Conservation (phyloP, 2,797 vertebrate species). For the Gallinago solitaria region DNA sequence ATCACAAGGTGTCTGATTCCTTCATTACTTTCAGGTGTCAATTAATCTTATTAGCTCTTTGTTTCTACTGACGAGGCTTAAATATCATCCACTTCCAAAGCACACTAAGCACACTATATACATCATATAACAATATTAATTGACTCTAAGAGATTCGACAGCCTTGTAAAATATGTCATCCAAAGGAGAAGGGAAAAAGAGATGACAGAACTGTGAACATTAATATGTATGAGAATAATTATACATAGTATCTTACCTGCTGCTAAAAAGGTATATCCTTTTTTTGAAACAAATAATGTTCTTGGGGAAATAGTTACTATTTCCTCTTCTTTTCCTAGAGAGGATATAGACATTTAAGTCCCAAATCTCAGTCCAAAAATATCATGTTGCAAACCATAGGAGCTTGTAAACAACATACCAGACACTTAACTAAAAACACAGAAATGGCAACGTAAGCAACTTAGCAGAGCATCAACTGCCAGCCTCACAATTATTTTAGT, state of each 20-base stretch:
- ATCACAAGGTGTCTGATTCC: not conserved
- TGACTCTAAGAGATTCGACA: not conserved
- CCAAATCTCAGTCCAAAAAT: not conserved
- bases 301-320: conserved; percentile 86
- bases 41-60: not conserved
- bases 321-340: conserved; percentile 81
- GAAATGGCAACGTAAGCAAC: not conserved
- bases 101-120: not conserved
- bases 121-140: not conserved
- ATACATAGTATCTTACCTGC: conserved; percentile 79
- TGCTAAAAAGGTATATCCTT: conserved; percentile 88
- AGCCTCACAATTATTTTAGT: not conserved
- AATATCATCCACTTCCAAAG: not conserved
- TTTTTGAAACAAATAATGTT: conserved; percentile 82
- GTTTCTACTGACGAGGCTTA: conserved; percentile 3
- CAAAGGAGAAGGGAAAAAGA: not conserved
- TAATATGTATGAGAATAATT: not conserved
- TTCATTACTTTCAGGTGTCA: not conserved
- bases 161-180: not conserved
- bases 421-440: not conserved
- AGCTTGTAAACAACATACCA: not conserved
- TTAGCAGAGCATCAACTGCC: not conserved
- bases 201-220: not conserved
- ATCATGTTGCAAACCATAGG: not conserved
- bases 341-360: not conserved